phyloP scores from a whole-genome alignment of 2,797 vertebrate species.

The Bryconaethiops microstoma region DNA sequence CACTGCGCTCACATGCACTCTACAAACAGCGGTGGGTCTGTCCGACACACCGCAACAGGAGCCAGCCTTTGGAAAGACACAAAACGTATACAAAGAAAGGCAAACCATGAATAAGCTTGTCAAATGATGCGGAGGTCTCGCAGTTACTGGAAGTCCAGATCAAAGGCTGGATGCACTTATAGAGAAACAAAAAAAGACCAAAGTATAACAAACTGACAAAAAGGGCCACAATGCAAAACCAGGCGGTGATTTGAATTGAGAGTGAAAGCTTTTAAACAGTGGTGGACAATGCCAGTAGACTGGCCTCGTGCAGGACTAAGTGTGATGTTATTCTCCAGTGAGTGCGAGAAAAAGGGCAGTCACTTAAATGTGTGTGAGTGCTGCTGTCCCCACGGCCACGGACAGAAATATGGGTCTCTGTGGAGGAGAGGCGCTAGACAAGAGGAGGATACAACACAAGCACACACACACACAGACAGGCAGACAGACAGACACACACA shows the following conservation, averaged over 20 bases:
- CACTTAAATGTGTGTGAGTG: slow-evolving; percentile 24
- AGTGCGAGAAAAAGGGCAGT: slow-evolving; percentile 3
- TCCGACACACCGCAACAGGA: not conserved
- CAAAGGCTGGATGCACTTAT: not conserved
- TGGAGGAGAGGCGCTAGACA: slow-evolving; percentile 39
- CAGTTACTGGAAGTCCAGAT: not conserved
- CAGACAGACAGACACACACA: too few species aligned
- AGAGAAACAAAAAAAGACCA: not conserved
- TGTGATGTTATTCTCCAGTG: slow-evolving; percentile 22
- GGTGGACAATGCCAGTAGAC: not conserved
- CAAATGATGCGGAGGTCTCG: not conserved
- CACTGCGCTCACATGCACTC: slow-evolving; percentile 68
- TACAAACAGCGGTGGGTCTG: slow-evolving; percentile 60
- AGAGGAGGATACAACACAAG: slow-evolving; percentile 6
- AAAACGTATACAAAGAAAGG: not conserved
- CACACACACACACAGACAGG: not conserved
- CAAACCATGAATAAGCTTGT: not conserved
- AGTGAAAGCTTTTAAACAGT: slow-evolving; percentile 1
- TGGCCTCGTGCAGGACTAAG: not conserved
- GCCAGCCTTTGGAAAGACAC: not conserved
- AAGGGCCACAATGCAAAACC: not conserved
- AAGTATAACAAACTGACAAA: not conserved
- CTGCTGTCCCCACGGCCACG: slow-evolving; percentile 24
- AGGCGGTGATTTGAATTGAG: not conserved
- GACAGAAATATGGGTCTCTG: slow-evolving; percentile 28